Percentiles rank a stretch among this genome's conserved stretches.
Evolutionary conservation across 2,113 vertebrate species (phyloP).

Genomic region (Propithecus coquereli): DNA sequence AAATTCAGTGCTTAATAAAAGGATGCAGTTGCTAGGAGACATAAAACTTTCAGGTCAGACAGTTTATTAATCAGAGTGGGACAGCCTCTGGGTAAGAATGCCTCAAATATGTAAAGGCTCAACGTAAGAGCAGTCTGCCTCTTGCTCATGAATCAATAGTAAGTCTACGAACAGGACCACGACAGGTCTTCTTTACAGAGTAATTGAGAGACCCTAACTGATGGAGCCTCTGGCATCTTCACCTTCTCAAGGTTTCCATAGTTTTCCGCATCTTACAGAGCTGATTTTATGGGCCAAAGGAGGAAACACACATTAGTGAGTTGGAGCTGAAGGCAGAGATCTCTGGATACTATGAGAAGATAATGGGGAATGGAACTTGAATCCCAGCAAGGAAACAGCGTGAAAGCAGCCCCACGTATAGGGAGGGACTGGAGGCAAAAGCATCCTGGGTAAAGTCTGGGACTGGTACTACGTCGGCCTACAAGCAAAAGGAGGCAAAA

Average conservation of each 20-base stretch:
- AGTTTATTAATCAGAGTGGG: not conserved
- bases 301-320: not conserved
- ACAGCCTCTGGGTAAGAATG: not conserved
- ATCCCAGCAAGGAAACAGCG: not conserved
- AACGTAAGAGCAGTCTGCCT: not conserved
- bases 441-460: not conserved
- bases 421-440: not conserved
- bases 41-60: not conserved
- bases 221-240: not conserved
- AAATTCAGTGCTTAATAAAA: not conserved
- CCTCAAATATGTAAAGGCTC: not conserved
- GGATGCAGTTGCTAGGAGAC: not conserved
- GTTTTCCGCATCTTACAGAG: too few species aligned
- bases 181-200: not conserved
- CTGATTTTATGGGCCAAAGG: not conserved
- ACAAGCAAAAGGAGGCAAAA: not conserved
- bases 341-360: not conserved
- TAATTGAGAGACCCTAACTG: not conserved
- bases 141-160: not conserved
- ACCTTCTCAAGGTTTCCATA: not conserved
- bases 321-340: not conserved
- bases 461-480: not conserved
- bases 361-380: not conserved
- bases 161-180: not conserved
- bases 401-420: rapidly evolving